Evolutionary conservation across 1,140 invertebrate genomes (phyloP).

Genomic region (Eriocheir sinensis): DNA sequence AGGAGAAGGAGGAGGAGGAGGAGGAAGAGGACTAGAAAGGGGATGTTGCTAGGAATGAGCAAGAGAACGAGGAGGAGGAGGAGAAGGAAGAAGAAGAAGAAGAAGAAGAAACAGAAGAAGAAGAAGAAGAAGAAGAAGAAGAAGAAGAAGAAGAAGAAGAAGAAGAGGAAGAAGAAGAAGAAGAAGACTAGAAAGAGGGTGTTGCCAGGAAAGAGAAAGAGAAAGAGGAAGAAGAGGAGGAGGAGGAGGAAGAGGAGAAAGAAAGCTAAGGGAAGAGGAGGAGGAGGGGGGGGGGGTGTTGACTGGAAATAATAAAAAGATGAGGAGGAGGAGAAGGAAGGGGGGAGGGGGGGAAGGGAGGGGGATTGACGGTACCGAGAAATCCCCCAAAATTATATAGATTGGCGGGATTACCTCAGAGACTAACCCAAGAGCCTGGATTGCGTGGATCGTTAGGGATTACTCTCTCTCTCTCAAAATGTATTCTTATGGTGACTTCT

Average conservation of each 20-base stretch:
- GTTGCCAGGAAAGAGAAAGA: no score
- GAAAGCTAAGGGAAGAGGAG: background rate
- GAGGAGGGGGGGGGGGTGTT: background rate
- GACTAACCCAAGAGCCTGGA: background rate
- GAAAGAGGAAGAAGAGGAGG: background rate
- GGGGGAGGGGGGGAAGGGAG: background rate
- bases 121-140: no score
- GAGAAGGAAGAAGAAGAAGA: no score
- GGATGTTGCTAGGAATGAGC: no score
- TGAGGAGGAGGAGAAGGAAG: slow-evolving; percentile 16
- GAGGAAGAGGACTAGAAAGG: no score
- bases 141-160: no score
- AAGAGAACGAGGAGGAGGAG: no score
- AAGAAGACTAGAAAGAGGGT: no score
- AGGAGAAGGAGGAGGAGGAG: no score
- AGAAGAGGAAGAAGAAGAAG: no score
- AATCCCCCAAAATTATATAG: slow-evolving; percentile 15
- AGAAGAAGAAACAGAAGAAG: no score
- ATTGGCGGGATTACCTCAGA: background rate
- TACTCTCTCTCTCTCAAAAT: background rate
- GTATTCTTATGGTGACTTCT: no score
- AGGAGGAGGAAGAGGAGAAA: background rate
- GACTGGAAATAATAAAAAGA: background rate
- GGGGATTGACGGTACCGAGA: background rate
- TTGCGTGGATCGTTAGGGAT: background rate